A percentile compares a stretch with the other conserved stretches of the same genome.
These are phyloP conservation scores for Pyralis farinalis DNA, from an alignment of 2,888 invertebrate genomes.

Conservation along the genomic window DNA sequence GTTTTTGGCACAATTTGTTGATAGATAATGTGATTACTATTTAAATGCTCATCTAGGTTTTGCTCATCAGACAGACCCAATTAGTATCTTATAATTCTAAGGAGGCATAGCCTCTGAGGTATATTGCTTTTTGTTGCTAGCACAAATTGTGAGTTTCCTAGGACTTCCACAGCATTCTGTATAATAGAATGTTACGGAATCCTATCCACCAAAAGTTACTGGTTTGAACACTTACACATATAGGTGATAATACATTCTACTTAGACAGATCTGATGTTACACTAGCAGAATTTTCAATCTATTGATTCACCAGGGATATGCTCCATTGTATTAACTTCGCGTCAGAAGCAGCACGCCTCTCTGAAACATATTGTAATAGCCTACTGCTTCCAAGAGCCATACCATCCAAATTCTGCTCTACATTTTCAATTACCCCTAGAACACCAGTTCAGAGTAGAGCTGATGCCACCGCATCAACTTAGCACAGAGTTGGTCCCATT, in stretches of 20 bases:
- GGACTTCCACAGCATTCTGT: conserved; percentile 38
- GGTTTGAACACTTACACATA: conserved; percentile 47
- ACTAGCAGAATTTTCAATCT: conserved; percentile 50
- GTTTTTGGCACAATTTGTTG: conserved; percentile 64
- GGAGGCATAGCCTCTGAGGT: conserved; percentile 74
- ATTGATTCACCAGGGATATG: conserved; percentile 50
- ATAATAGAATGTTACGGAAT: conserved; percentile 41
- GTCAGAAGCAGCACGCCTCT: conserved; percentile 67
- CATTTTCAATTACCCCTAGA: conserved; percentile 28
- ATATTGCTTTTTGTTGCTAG: conserved; percentile 53
- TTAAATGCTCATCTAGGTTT: conserved; percentile 27
- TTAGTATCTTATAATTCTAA: conserved; percentile 50
- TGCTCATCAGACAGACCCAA: conserved; percentile 48
- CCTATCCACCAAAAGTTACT: conserved; percentile 40
- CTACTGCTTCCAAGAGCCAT: conserved; percentile 63
- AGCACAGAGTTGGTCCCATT: conserved; percentile 77
- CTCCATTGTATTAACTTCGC: conserved; percentile 65
- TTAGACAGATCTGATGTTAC: conserved; percentile 72
- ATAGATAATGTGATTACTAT: conserved; percentile 36
- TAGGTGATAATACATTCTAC: conserved; percentile 55
- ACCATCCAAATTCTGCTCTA: conserved; percentile 50
- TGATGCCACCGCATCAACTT: conserved; percentile 46
- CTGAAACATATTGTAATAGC: conserved; percentile 78
- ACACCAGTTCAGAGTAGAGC: conserved; percentile 32
- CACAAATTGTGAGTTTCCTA: conserved; percentile 30